A percentile compares a stretch with the other conserved stretches of the same genome.
Evolutionary conservation across 1,140 invertebrate species (phyloP).

Genomic region (Delia radicum): DNA sequence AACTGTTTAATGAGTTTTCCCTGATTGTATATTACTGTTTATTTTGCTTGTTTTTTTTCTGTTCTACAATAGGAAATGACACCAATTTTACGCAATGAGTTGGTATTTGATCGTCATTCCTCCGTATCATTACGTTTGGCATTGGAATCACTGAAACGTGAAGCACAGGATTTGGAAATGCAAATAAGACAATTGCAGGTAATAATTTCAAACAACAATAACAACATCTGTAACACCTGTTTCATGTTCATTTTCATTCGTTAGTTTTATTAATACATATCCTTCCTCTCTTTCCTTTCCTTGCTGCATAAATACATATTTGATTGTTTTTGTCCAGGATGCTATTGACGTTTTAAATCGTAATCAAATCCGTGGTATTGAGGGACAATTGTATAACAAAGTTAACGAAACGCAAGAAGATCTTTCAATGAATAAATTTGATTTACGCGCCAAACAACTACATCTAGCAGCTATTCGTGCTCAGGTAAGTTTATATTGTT

Average conservation of each 20-base stretch:
- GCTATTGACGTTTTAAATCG: conserved; percentile 78
- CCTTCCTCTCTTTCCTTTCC: not conserved
- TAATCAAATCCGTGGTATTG: conserved; percentile 83
- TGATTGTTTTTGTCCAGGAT: conserved; percentile 62
- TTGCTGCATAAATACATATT: not conserved
- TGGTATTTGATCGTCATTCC: conserved; percentile 78
- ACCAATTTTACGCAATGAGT: conserved; percentile 76
- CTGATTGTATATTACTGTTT: not conserved
- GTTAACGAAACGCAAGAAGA: conserved; percentile 94
- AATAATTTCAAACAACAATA: conserved; percentile 11
- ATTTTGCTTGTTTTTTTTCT: too few species aligned
- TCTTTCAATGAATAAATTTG: conserved; percentile 90
- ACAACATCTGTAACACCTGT: not conserved
- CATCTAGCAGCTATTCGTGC: conserved; percentile 85
- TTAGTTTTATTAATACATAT: not conserved
- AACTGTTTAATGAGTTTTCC: not conserved
- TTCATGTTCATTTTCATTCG: not conserved
- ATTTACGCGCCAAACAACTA: conserved; percentile 86
- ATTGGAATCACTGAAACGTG: conserved; percentile 77
- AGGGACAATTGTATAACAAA: conserved; percentile 86
- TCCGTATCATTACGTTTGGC: conserved; percentile 70
- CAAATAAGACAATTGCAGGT: conserved; percentile 82
- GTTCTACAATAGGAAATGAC: conserved; percentile 64
- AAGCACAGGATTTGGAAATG: conserved; percentile 76
- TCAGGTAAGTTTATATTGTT: conserved; percentile 67